These are phyloP conservation scores for Caenorhabditis latens DNA, from an alignment of 1,140 invertebrate genomes.

Conservation along the genomic window DNA sequence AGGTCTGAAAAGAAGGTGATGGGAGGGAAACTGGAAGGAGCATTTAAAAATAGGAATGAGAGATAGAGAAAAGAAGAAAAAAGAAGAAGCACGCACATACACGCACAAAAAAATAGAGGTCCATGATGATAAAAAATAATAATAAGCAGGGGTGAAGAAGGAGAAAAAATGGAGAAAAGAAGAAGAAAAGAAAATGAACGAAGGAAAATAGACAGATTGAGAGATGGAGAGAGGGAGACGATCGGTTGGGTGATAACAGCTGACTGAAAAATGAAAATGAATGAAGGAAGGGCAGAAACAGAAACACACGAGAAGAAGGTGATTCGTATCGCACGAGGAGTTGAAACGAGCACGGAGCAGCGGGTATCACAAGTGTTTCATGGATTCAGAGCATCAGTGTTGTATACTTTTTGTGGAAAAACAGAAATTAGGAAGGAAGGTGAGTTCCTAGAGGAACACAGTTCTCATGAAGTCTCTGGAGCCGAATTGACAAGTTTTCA, in stretches of 20 bases:
- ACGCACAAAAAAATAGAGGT: constrained; percentile 16
- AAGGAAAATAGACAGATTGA: not conserved
- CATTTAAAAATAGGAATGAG: constrained; percentile 9
- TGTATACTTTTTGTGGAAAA: too few relatives aligned
- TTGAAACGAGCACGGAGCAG: too few relatives aligned
- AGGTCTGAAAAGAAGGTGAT: constrained; percentile 1
- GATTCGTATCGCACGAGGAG: not conserved
- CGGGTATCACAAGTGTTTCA: not conserved
- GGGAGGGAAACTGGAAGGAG: not conserved
- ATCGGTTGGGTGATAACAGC: constrained; percentile 39
- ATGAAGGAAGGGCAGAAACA: not conserved
- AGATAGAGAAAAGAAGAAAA: not conserved
- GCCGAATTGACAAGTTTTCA: too few relatives aligned
- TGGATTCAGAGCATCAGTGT: not conserved
- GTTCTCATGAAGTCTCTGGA: too few relatives aligned
- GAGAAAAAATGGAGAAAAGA: not conserved
- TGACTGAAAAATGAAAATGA: constrained; percentile 16
- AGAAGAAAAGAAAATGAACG: constrained; percentile 9
- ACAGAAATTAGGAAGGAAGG: too few relatives aligned
- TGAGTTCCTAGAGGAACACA: too few relatives aligned
- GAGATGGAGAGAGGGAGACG: not conserved
- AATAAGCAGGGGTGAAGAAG: constrained; percentile 15
- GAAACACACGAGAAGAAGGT: not conserved
- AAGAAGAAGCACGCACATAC: not conserved
- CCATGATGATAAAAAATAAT: constrained; percentile 14